These are phyloP conservation scores for Dryomyza anilis DNA, from an alignment of 2,888 invertebrate genomes.

Conservation along the genomic window DNA sequence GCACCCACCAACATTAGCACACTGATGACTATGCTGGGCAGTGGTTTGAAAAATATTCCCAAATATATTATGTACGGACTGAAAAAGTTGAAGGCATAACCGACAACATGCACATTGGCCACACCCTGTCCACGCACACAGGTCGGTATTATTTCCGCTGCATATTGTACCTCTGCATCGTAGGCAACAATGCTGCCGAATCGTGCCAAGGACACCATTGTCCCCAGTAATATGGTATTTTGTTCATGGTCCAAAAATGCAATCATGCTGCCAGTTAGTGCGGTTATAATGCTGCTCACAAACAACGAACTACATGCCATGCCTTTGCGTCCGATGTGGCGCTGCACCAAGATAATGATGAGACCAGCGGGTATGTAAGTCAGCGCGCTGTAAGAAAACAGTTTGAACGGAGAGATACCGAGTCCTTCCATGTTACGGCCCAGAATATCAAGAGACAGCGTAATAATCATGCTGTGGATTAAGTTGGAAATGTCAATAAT, in stretches of 20 bases:
- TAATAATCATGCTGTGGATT: slow-evolving; percentile 67
- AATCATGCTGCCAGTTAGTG: slow-evolving; percentile 61
- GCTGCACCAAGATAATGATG: slow-evolving; percentile 50
- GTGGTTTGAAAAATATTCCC: slow-evolving; percentile 57
- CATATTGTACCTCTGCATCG: slow-evolving; percentile 69
- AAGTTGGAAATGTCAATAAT: no score
- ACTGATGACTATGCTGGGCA: slow-evolving; percentile 65
- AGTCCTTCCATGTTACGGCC: slow-evolving; percentile 65
- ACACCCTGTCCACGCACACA: slow-evolving; percentile 67
- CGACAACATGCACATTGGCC: slow-evolving; percentile 66
- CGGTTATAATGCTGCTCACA: slow-evolving; percentile 63
- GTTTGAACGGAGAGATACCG: slow-evolving; percentile 63
- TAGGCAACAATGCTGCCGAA: slow-evolving; percentile 66
- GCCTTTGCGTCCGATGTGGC: slow-evolving; percentile 62
- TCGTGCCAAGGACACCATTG: slow-evolving; percentile 63
- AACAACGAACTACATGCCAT: slow-evolving; percentile 64
- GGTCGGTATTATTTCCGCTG: slow-evolving; percentile 68
- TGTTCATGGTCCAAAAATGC: slow-evolving; percentile 48
- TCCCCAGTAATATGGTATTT: slow-evolving; percentile 56
- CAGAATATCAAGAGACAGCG: slow-evolving; percentile 65
- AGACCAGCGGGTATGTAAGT: slow-evolving; percentile 64
- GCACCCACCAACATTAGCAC: slow-evolving; percentile 63
- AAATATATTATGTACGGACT: slow-evolving; percentile 65
- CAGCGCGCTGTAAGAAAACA: slow-evolving; percentile 64
- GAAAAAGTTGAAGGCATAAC: slow-evolving; percentile 65